phyloP scores from a whole-genome alignment of 2,888 invertebrate species.

The Lagria hirta region DNA sequence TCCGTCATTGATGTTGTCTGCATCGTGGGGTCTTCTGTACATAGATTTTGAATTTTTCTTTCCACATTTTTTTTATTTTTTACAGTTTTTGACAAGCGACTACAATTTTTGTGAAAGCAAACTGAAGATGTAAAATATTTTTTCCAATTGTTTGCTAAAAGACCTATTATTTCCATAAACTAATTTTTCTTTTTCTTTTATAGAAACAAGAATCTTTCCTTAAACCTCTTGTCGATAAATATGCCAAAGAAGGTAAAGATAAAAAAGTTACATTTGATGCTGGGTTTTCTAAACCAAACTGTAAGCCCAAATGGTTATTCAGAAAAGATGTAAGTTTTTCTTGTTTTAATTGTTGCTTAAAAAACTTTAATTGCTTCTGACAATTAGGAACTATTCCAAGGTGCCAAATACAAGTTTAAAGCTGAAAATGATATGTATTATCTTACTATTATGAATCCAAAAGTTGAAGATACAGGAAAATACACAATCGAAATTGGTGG shows the following conservation, averaged over 20 bases:
- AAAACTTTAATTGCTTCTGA: slow-evolving; percentile 2
- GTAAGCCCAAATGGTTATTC: slow-evolving; percentile 90
- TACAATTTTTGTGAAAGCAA: slow-evolving; percentile 44
- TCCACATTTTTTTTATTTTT: slow-evolving; percentile 39
- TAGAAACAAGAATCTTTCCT: slow-evolving; percentile 94
- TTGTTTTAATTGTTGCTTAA: too few species aligned
- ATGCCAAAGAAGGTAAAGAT: slow-evolving; percentile 94
- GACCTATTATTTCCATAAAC: slow-evolving; percentile 26
- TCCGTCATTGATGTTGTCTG: slow-evolving; percentile 47
- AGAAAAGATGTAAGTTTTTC: slow-evolving; percentile 85
- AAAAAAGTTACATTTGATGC: slow-evolving; percentile 92
- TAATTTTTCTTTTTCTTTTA: slow-evolving; percentile 36
- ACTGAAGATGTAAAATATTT: slow-evolving; percentile 34
- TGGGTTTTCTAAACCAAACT: slow-evolving; percentile 94
- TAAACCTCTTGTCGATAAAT: slow-evolving; percentile 91
- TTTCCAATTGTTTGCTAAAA: slow-evolving; percentile 27
- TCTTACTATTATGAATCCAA: slow-evolving; percentile 85
- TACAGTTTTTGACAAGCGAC: slow-evolving; percentile 45
- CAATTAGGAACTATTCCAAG: slow-evolving; percentile 86
- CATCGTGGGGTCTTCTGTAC: slow-evolving; percentile 40
- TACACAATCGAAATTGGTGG: slow-evolving; percentile 95
- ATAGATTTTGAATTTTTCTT: slow-evolving; percentile 32
- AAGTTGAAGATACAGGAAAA: slow-evolving; percentile 96
- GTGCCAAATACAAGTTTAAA: slow-evolving; percentile 95
- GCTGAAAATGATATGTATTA: slow-evolving; percentile 90